Evolutionary conservation across 2,113 vertebrate genomes (phyloP).

Genomic region (Eupsittula cactorum): DNA sequence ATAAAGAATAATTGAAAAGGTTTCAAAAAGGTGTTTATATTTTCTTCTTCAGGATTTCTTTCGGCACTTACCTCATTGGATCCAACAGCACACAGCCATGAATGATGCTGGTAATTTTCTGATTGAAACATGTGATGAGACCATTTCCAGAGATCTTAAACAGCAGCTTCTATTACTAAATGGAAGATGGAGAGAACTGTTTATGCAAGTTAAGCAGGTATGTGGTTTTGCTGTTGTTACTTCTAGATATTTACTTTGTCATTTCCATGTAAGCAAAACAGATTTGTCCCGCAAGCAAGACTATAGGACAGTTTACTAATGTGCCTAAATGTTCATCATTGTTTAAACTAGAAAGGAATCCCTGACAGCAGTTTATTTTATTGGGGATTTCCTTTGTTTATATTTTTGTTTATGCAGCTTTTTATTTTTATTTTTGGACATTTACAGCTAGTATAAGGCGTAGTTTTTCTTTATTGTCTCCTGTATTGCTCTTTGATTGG

Average conservation of each 20-base stretch:
- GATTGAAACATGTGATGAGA: constrained; percentile 96
- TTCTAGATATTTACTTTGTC: background rate
- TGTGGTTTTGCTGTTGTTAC: background rate
- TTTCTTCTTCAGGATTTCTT: constrained; percentile 77
- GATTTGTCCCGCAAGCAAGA: background rate
- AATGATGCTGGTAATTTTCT: constrained; percentile 98
- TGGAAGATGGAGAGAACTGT: constrained; percentile 83
- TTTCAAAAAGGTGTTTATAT: background rate
- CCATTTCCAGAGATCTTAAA: constrained; percentile 93
- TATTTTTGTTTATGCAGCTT: background rate
- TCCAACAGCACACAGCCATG: constrained; percentile 96
- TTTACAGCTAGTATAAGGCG: background rate
- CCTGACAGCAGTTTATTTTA: background rate
- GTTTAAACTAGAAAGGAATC: background rate
- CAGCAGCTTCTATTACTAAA: constrained; percentile 93
- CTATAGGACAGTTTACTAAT: background rate
- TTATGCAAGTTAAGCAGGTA: constrained; percentile 95
- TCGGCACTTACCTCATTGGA: constrained; percentile 81
- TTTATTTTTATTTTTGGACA: background rate
- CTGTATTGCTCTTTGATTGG: background rate
- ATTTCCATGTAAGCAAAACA: background rate
- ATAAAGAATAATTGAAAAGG: background rate
- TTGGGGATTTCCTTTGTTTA: background rate
- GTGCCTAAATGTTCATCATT: background rate
- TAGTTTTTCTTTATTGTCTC: background rate